Conservation (phyloP, 2,113 vertebrate species). For the Dipodomys ordii region DNA sequence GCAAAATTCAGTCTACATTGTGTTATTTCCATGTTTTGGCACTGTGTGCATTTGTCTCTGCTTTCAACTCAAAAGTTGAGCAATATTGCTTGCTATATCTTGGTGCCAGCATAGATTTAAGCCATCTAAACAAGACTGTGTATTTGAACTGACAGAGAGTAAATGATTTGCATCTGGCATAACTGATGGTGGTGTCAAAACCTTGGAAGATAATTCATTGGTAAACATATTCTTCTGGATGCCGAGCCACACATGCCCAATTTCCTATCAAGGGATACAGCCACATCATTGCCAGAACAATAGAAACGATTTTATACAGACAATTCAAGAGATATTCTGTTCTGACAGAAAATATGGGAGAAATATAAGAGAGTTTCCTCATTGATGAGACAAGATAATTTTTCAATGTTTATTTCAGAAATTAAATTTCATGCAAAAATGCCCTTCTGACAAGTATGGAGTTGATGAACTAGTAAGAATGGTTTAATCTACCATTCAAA, state of each 20-base stretch:
- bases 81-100: constrained; percentile 77
- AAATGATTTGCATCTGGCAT: constrained; percentile 91
- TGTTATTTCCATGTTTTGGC: constrained; percentile 79
- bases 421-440: constrained; percentile 82
- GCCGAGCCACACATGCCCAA: constrained; percentile 84
- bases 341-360: constrained; percentile 43
- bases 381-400: constrained; percentile 71
- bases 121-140: constrained; percentile 85
- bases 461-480: constrained; percentile 71
- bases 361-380: constrained; percentile 51
- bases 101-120: constrained; percentile 89
- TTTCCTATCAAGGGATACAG: constrained; percentile 75
- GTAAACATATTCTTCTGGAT: constrained; percentile 85
- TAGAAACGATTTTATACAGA: constrained; percentile 75
- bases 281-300: constrained; percentile 84
- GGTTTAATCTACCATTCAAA: constrained; percentile 50
- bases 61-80: constrained; percentile 83
- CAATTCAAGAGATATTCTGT: constrained; percentile 75
- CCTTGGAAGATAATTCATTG: constrained; percentile 87
- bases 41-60: constrained; percentile 78
- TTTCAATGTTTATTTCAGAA: constrained; percentile 77
- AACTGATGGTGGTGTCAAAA: constrained; percentile 89
- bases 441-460: constrained; percentile 67
- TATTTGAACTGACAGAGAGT: constrained; percentile 90
- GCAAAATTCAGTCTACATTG: constrained; percentile 71